phyloP scores from a whole-genome alignment of 1,140 invertebrate species.

The Penaeus chinensis region DNA sequence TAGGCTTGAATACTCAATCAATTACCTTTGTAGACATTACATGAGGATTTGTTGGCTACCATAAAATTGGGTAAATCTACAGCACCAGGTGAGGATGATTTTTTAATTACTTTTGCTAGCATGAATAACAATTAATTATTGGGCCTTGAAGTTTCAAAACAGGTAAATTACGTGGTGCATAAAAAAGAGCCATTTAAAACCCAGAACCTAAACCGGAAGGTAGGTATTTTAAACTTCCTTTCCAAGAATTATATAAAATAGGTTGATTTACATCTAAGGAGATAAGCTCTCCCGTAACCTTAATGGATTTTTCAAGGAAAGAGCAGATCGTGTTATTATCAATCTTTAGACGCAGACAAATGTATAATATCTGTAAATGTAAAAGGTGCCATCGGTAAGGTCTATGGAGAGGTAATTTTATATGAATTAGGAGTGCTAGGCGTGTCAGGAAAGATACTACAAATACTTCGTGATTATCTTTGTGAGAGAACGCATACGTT shows the following conservation, averaged over 20 bases:
- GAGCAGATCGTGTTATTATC: background rate
- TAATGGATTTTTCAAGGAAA: conserved; percentile 19
- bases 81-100: background rate
- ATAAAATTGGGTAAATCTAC: background rate
- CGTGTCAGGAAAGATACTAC: background rate
- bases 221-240: background rate
- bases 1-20: too few relatives aligned
- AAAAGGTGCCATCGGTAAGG: background rate
- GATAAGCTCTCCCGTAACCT: conserved; percentile 19
- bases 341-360: background rate
- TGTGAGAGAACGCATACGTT: background rate
- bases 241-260: conserved; percentile 10
- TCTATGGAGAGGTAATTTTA: conserved; percentile 5
- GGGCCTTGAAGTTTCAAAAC: background rate
- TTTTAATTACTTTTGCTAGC: conserved; percentile 6
- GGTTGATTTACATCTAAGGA: conserved; percentile 3
- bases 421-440: background rate
- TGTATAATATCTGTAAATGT: conserved; percentile 16
- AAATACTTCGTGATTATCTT: background rate
- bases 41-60: background rate
- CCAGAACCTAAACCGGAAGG: background rate
- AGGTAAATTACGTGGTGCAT: background rate
- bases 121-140: background rate
- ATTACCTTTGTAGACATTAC: background rate
- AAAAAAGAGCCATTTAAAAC: background rate